Conservation (phyloP, 2,888 invertebrate species). For the Rugalucina vietnamica region DNA sequence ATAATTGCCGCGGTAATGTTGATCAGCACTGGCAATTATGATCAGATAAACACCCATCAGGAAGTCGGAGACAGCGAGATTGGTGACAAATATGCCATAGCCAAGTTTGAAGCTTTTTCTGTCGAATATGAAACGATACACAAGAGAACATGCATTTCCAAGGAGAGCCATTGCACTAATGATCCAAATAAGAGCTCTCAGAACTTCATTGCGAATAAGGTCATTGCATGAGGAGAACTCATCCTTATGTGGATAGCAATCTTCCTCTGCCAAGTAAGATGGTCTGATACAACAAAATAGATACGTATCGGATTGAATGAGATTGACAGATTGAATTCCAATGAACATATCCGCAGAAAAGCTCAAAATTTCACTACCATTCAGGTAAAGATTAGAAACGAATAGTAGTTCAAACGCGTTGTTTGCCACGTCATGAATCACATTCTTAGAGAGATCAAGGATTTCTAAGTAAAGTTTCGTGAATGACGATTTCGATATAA, state of each 20-base stretch:
- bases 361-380: slow-evolving; percentile 35
- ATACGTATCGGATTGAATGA: slow-evolving; percentile 44
- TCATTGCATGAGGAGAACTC: slow-evolving; percentile 71
- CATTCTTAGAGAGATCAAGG: slow-evolving; percentile 17
- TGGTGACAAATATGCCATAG: slow-evolving; percentile 59
- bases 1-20: too few species aligned
- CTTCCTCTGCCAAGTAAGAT: slow-evolving; percentile 17
- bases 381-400: slow-evolving; percentile 35
- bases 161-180: slow-evolving; percentile 55
- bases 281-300: slow-evolving; percentile 56
- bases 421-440: neutral
- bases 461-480: neutral
- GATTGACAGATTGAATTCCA: slow-evolving; percentile 20
- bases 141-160: slow-evolving; percentile 59
- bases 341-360: slow-evolving; percentile 50
- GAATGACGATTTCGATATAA: slow-evolving; percentile 24
- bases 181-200: slow-evolving; percentile 62
- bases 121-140: slow-evolving; percentile 62
- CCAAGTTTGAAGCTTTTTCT: slow-evolving; percentile 51
- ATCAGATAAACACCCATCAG: slow-evolving; percentile 70
- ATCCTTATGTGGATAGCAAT: slow-evolving; percentile 61
- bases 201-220: slow-evolving; percentile 56
- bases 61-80: slow-evolving; percentile 65
- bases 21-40: slow-evolving; percentile 64
- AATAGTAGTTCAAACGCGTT: neutral